These are phyloP conservation scores for Saxidomus purpurata DNA, from an alignment of 1,140 invertebrate species.

Conservation along the genomic window DNA sequence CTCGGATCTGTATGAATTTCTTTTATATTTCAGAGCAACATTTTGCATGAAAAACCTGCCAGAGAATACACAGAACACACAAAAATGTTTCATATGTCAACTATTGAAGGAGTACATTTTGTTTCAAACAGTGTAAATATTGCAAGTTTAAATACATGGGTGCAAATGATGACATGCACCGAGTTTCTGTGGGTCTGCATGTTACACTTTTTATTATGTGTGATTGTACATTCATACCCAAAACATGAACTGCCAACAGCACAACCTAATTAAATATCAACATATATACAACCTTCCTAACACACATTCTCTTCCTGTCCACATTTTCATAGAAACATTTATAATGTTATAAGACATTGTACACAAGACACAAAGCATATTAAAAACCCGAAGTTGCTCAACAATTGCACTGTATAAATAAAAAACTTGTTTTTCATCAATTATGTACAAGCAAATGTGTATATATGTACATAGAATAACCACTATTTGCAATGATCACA, in stretches of 20 bases:
- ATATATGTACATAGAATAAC: neutral
- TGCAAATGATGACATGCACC: neutral
- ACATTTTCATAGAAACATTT: too few species aligned
- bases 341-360: too few species aligned
- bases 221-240: too few species aligned
- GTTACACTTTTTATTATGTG: too few species aligned
- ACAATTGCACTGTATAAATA: constrained; percentile 36
- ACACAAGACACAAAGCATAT: neutral
- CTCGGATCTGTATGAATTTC: neutral
- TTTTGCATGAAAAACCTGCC: neutral
- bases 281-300: too few species aligned
- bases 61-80: constrained; percentile 6
- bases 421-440: neutral
- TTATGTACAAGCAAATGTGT: constrained; percentile 1
- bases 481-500: neutral
- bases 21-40: constrained; percentile 24
- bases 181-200: neutral
- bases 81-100: neutral
- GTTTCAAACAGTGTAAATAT: constrained; percentile 7
- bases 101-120: neutral
- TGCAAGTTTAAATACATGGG: constrained; percentile 4
- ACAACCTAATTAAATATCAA: too few species aligned
- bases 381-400: neutral
- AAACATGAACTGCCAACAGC: too few species aligned
- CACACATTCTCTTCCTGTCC: too few species aligned